Evolutionary conservation across 2,113 vertebrate genomes (phyloP).

Genomic region (Corythoichthys intestinalis): DNA sequence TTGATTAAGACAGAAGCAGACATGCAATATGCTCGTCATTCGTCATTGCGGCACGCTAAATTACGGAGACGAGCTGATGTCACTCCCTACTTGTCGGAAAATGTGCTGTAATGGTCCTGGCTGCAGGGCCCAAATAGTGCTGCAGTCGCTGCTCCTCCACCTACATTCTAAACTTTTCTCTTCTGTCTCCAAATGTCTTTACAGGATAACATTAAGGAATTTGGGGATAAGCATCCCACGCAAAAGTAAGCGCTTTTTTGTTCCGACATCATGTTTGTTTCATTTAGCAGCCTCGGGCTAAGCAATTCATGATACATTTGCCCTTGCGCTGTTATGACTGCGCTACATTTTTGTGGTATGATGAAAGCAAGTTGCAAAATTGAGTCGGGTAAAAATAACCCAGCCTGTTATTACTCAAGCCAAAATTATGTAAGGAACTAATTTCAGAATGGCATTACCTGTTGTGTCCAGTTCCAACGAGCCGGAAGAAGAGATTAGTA

Average conservation of each 20-base stretch:
- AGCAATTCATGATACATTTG: slow-evolving; percentile 59
- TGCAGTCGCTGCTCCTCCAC: slow-evolving; percentile 43
- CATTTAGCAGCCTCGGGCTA: slow-evolving; percentile 47
- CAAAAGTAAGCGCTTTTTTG: slow-evolving; percentile 83
- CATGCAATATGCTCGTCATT: slow-evolving; percentile 54
- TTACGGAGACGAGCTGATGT: slow-evolving; percentile 72
- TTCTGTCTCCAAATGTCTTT: slow-evolving; percentile 62
- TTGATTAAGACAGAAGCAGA: slow-evolving; percentile 46
- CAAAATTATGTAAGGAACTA: not conserved
- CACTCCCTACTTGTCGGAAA: slow-evolving; percentile 74
- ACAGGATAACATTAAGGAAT: slow-evolving; percentile 94
- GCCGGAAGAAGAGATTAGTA: slow-evolving; percentile 66
- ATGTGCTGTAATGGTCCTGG: slow-evolving; percentile 71
- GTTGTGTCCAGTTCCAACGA: slow-evolving; percentile 70
- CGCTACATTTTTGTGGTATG: slow-evolving; percentile 48
- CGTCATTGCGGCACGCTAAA: slow-evolving; percentile 58
- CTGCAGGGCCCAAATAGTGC: slow-evolving; percentile 62
- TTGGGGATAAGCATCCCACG: slow-evolving; percentile 88
- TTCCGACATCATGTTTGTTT: slow-evolving; percentile 53
- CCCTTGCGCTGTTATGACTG: slow-evolving; percentile 50
- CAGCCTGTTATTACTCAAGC: slow-evolving; percentile 40
- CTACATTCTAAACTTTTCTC: slow-evolving; percentile 53
- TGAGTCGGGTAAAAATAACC: slow-evolving; percentile 38
- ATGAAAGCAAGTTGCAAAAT: slow-evolving; percentile 38
- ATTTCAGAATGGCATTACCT: slow-evolving; percentile 15